phyloP scores from a whole-genome alignment of 2,888 invertebrate species.

The Rhagonycha fulva region DNA sequence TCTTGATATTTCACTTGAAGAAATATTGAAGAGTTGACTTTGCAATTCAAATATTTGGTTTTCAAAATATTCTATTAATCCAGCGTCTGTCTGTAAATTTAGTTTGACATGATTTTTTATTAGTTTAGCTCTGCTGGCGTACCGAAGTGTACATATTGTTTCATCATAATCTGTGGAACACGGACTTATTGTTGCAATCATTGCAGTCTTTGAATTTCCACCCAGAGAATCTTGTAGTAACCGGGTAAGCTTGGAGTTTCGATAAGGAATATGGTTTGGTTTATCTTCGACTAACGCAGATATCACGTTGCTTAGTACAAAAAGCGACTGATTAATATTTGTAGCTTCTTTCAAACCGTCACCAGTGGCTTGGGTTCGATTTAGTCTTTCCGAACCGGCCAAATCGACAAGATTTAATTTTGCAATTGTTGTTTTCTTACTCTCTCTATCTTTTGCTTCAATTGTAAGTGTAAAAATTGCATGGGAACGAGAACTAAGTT shows the following conservation, averaged over 20 bases:
- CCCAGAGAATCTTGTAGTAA: conserved; percentile 95
- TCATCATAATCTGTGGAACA: conserved; percentile 96
- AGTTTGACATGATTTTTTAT: conserved; percentile 95
- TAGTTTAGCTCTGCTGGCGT: conserved; percentile 96
- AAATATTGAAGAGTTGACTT: conserved; percentile 1
- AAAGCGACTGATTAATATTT: conserved; percentile 96
- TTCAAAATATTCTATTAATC: conserved; percentile 92
- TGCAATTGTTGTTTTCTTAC: conserved; percentile 89
- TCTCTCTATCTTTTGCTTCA: conserved; percentile 88
- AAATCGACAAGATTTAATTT: conserved; percentile 97
- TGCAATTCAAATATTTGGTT: conserved; percentile 78
- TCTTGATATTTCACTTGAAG: neutral
- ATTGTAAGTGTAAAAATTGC: conserved; percentile 98
- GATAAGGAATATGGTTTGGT: conserved; percentile 95
- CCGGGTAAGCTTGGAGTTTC: conserved; percentile 95
- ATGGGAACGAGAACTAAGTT: conserved; percentile 94
- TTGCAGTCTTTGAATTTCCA: conserved; percentile 93
- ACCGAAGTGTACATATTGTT: conserved; percentile 93
- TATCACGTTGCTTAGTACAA: conserved; percentile 97
- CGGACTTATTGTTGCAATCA: conserved; percentile 97
- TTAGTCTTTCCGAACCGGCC: conserved; percentile 97
- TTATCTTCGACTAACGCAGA: conserved; percentile 97
- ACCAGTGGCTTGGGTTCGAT: conserved; percentile 94
- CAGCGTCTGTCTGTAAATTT: conserved; percentile 97
- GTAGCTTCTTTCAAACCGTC: conserved; percentile 93